Percentiles rank a stretch among this genome's conserved stretches.
Evolutionary conservation across 2,797 vertebrate genomes (phyloP).

Genomic region (Hephaestus fuliginosus): DNA sequence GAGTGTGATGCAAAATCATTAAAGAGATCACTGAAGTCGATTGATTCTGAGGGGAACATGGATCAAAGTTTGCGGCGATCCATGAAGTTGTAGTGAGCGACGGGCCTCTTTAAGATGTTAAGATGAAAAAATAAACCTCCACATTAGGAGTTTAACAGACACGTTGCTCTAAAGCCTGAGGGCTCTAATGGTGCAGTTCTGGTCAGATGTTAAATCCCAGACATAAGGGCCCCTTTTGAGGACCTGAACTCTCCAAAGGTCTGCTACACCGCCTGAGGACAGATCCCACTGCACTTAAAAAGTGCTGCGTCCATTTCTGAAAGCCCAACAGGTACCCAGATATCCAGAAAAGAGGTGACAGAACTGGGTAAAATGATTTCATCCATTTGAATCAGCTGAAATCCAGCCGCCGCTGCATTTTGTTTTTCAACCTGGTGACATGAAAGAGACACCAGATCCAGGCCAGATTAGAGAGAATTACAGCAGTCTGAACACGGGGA

Average conservation of each 20-base stretch:
- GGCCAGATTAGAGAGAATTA: conserved; percentile 30
- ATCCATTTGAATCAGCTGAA: conserved; percentile 5
- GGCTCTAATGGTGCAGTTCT: neutral
- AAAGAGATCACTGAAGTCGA: neutral
- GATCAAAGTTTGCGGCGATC: neutral
- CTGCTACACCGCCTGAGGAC: conserved; percentile 7
- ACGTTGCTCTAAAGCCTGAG: neutral
- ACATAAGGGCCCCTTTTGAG: neutral
- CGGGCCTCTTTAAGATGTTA: neutral
- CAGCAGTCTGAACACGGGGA: conserved; percentile 2
- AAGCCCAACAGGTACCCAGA: conserved; percentile 5
- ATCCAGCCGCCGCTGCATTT: conserved; percentile 10
- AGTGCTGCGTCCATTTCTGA: conserved; percentile 8
- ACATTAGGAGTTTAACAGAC: neutral
- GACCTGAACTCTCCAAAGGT: conserved; percentile 11
- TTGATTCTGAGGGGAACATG: neutral
- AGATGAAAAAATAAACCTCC: neutral
- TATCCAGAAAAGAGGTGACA: neutral
- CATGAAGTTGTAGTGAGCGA: neutral
- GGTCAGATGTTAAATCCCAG: conserved; percentile 7
- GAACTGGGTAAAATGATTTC: conserved; percentile 2
- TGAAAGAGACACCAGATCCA: conserved; percentile 14
- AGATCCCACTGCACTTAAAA: neutral
- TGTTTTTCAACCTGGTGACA: conserved; percentile 9
- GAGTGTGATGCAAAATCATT: neutral